These are phyloP conservation scores for Caenorhabditis becei DNA, from an alignment of 2,888 invertebrate species.

Conservation along the genomic window DNA sequence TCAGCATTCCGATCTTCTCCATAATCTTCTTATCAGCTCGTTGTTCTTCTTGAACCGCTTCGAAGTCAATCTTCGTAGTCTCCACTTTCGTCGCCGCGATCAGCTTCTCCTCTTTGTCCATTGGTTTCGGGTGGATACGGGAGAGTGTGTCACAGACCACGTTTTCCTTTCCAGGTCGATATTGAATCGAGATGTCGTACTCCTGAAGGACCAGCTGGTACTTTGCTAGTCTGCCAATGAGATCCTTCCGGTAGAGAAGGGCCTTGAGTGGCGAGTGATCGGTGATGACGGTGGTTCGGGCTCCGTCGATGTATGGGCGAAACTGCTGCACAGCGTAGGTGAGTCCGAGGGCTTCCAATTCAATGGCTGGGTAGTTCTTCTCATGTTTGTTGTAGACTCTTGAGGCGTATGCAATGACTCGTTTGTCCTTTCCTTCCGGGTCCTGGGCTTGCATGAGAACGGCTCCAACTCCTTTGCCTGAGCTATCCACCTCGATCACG, in stretches of 20 bases:
- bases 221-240: too few relatives aligned
- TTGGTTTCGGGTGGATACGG: not conserved
- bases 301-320: conserved; percentile 45
- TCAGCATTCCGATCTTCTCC: too few relatives aligned
- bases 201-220: conserved; percentile 6
- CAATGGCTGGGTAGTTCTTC: conserved; percentile 3
- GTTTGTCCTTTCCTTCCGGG: conserved; percentile 12
- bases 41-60: too few relatives aligned
- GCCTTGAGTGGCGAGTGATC: conserved; percentile 30
- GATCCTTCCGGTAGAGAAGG: too few relatives aligned
- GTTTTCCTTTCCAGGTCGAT: conserved; percentile 63
- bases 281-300: conserved; percentile 14
- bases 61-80: too few relatives aligned
- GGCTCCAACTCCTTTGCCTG: conserved; percentile 46
- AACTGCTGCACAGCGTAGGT: conserved; percentile 38
- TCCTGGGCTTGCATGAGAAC: conserved; percentile 44
- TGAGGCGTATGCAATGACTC: conserved; percentile 35
- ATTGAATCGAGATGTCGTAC: conserved; percentile 12
- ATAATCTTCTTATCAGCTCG: too few relatives aligned
- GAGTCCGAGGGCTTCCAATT: conserved; percentile 57
- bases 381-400: conserved; percentile 37
- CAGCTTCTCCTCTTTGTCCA: too few relatives aligned
- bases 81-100: too few relatives aligned
- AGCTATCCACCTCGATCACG: conserved; percentile 54
- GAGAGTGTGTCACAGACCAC: conserved; percentile 27